phyloP scores from a whole-genome alignment of 2,888 invertebrate species.

The Ferrisia virgata region DNA sequence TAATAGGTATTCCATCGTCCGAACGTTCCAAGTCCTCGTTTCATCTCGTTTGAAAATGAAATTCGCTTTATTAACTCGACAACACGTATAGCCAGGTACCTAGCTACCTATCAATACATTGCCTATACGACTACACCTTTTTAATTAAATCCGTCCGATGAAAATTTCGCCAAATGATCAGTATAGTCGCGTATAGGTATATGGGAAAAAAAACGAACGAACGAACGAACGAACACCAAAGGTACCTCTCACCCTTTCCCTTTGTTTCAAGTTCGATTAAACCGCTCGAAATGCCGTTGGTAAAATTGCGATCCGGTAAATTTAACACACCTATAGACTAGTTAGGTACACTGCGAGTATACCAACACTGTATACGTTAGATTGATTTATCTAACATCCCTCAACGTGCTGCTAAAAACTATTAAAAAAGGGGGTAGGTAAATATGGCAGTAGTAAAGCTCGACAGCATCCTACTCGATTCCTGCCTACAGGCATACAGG shows the following conservation, averaged over 20 bases:
- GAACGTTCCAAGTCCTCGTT: background rate
- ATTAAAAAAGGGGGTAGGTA: background rate
- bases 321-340: background rate
- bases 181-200: background rate
- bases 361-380: too few species aligned
- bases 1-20: background rate
- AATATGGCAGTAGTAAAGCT: too few species aligned
- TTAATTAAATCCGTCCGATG: background rate
- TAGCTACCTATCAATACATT: too few species aligned
- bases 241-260: background rate
- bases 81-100: too few species aligned
- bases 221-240: too few species aligned
- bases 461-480: background rate
- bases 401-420: background rate
- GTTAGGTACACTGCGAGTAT: too few species aligned
- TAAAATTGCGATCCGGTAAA: background rate
- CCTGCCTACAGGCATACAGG: background rate
- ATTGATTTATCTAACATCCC: background rate
- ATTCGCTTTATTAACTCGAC: slow-evolving; percentile 6
- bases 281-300: background rate
- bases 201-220: background rate
- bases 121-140: background rate
- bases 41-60: background rate
- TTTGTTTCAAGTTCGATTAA: background rate
- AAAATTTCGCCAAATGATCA: background rate